phyloP scores from a whole-genome alignment of 2,888 invertebrate genomes.

The Flabesymbios commensalis region DNA sequence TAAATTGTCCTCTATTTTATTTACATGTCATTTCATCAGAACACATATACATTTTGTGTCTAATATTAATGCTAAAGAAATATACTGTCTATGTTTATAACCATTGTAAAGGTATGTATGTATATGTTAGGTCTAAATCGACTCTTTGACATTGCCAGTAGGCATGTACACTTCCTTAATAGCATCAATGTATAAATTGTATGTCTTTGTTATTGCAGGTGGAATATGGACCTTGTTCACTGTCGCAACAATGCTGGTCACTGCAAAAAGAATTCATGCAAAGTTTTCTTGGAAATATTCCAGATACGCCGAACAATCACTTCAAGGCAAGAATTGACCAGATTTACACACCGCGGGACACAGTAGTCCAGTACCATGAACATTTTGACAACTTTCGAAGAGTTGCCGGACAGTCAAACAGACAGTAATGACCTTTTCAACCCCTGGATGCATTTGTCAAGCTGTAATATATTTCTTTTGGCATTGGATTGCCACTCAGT shows the following conservation, averaged over 20 bases:
- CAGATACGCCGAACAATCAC: conserved; percentile 66
- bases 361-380: conserved; percentile 91
- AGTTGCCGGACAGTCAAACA: conserved; percentile 59
- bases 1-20: too few relatives aligned
- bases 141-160: neutral
- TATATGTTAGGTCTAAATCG: neutral
- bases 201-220: conserved; percentile 65
- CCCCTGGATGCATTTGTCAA: too few relatives aligned
- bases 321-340: conserved; percentile 75
- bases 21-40: too few relatives aligned
- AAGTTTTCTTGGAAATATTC: conserved; percentile 80
- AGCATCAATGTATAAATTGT: neutral
- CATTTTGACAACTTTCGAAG: conserved; percentile 89
- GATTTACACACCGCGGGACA: conserved; percentile 83
- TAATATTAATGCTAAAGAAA: too few relatives aligned
- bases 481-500: too few relatives aligned
- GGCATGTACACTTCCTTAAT: neutral
- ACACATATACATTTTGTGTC: too few relatives aligned
- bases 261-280: conserved; percentile 88
- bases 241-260: conserved; percentile 88
- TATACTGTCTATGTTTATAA: too few relatives aligned
- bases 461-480: too few relatives aligned
- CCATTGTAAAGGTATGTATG: neutral
- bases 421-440: too few relatives aligned
- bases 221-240: conserved; percentile 88